These are phyloP conservation scores for Rhopalosiphum nymphaeae DNA, from an alignment of 2,888 invertebrate genomes.

Conservation along the genomic window DNA sequence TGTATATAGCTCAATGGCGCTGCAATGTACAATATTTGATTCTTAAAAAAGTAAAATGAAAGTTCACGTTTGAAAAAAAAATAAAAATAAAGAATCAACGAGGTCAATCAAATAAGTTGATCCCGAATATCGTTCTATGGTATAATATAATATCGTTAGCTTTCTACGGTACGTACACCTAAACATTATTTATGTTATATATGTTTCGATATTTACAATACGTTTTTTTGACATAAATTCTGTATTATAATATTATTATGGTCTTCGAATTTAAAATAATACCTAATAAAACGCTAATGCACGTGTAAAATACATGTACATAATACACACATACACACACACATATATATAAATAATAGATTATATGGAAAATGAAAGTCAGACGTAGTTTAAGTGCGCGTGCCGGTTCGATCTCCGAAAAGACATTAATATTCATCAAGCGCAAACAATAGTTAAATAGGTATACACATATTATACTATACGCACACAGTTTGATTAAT, in stretches of 20 bases:
- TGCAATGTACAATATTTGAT: slow-evolving; percentile 1
- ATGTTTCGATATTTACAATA: background rate
- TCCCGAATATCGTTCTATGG: background rate
- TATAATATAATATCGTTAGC: background rate
- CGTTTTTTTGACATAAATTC: background rate
- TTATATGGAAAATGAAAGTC: slow-evolving; percentile 53
- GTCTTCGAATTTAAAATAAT: background rate
- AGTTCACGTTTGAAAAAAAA: slow-evolving; percentile 34
- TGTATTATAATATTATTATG: background rate
- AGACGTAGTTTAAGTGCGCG: background rate
- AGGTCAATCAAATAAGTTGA: slow-evolving; percentile 51
- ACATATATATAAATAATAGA: background rate
- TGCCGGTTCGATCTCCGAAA: slow-evolving; percentile 36
- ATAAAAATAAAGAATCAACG: slow-evolving; percentile 25
- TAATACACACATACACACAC: background rate
- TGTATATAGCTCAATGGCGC: background rate
- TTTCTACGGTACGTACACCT: slow-evolving; percentile 3
- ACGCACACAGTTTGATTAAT: background rate
- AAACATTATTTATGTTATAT: background rate
- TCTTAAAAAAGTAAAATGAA: slow-evolving; percentile 50
- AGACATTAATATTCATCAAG: slow-evolving; percentile 39
- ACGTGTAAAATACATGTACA: background rate
- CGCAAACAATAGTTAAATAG: slow-evolving; percentile 23
- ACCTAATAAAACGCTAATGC: background rate
- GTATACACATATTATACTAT: background rate